Evolutionary conservation across 2,888 invertebrate genomes (phyloP).

Genomic region (Malthinus seriepunctatus): DNA sequence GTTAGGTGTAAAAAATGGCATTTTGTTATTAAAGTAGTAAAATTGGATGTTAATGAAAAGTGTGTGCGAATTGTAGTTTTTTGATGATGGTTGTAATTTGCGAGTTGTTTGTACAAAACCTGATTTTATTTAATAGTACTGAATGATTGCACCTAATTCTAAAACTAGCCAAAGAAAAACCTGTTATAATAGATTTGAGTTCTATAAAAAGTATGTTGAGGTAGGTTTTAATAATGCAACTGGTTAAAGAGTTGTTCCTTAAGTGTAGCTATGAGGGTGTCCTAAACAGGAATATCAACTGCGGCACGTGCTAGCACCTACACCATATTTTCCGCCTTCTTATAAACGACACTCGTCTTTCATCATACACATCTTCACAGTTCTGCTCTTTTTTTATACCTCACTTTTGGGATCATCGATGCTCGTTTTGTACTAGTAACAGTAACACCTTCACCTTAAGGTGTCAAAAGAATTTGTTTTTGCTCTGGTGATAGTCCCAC

Average conservation of each 20-base stretch:
- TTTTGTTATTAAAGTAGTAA: too few species aligned
- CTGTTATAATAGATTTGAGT: slow-evolving; percentile 40
- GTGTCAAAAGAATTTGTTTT: too few species aligned
- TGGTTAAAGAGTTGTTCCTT: slow-evolving; percentile 30
- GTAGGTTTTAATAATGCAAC: slow-evolving; percentile 38
- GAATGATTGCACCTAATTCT: slow-evolving; percentile 40
- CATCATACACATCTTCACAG: too few species aligned
- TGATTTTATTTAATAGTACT: slow-evolving; percentile 32
- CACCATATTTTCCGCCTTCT: slow-evolving; percentile 31
- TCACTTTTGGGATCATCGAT: neutral
- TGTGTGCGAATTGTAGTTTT: too few species aligned
- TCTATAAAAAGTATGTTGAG: slow-evolving; percentile 42
- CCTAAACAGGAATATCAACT: slow-evolving; percentile 41
- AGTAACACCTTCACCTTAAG: too few species aligned
- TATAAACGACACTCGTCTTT: too few species aligned
- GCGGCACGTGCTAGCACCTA: slow-evolving; percentile 33
- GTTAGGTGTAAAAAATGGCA: too few species aligned
- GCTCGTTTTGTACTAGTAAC: too few species aligned
- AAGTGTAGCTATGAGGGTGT: slow-evolving; percentile 34
- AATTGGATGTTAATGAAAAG: too few species aligned
- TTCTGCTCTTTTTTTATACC: too few species aligned
- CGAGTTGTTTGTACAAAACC: slow-evolving; percentile 33
- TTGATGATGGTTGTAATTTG: slow-evolving; percentile 14
- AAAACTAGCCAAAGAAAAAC: slow-evolving; percentile 39
- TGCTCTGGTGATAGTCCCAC: too few species aligned